A percentile compares a stretch with the other conserved stretches of the same genome.
Conservation (phyloP, 2,888 invertebrate genomes). For the Morpho deidamia region DNA sequence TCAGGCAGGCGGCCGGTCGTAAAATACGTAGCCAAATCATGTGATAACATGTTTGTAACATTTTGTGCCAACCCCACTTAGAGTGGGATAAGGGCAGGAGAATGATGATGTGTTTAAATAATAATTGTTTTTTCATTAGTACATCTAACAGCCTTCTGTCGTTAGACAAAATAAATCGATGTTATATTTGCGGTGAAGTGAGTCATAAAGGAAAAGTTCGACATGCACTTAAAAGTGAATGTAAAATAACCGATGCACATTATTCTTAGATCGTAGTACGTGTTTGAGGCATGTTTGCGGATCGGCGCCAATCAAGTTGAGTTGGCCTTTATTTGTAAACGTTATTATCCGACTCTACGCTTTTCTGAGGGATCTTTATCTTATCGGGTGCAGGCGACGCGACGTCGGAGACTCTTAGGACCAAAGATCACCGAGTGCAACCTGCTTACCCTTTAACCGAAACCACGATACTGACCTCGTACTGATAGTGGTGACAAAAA, state of each 20-base stretch:
- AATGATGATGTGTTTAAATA: no score
- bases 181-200: slow-evolving; percentile 6
- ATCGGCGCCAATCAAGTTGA: slow-evolving; percentile 44
- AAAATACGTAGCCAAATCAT: no score
- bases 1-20: no score
- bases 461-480: not conserved
- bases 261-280: slow-evolving; percentile 35
- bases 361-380: slow-evolving; percentile 40
- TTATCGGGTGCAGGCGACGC: slow-evolving; percentile 49
- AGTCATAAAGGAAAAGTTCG: slow-evolving; percentile 13
- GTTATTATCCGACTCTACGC: slow-evolving; percentile 51
- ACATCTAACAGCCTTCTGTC: slow-evolving; percentile 3
- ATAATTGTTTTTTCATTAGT: no score
- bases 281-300: slow-evolving; percentile 39
- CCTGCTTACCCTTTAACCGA: not conserved
- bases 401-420: slow-evolving; percentile 35
- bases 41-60: no score
- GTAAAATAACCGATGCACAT: slow-evolving; percentile 44
- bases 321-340: slow-evolving; percentile 54
- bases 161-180: slow-evolving; percentile 3
- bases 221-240: slow-evolving; percentile 26
- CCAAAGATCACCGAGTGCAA: slow-evolving; percentile 34
- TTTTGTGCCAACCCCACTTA: no score
- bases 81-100: no score
- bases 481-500: not conserved